Evolutionary conservation across 2,888 invertebrate species (phyloP).

Genomic region (Dyspetes luteomarginatus): DNA sequence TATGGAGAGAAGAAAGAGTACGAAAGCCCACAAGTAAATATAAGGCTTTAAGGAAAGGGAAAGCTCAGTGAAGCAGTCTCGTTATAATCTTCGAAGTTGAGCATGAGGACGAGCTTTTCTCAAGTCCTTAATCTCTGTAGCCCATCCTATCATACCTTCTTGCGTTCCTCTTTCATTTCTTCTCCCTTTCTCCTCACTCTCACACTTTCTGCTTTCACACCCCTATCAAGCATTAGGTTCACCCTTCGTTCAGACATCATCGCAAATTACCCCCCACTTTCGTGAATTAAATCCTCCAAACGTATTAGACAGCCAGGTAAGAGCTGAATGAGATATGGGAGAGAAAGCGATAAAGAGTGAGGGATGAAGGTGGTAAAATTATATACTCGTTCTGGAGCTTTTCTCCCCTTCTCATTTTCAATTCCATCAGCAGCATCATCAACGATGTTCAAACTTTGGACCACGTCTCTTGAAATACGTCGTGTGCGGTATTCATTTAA

Average conservation of each 20-base stretch:
- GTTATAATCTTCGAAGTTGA: slow-evolving; percentile 58
- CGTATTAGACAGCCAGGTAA: not conserved
- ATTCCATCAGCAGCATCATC: too few relatives aligned
- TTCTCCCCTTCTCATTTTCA: too few relatives aligned
- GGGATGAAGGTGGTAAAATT: slow-evolving; percentile 48
- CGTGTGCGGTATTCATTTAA: too few relatives aligned
- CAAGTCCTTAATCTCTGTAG: slow-evolving; percentile 28
- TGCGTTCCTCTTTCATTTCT: slow-evolving; percentile 22
- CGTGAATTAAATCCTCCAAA: slow-evolving; percentile 48
- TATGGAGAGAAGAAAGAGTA: not conserved
- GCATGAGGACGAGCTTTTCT: slow-evolving; percentile 23
- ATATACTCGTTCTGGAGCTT: too few relatives aligned
- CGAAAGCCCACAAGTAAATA: slow-evolving; percentile 27
- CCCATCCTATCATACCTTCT: not conserved
- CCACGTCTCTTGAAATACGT: too few relatives aligned
- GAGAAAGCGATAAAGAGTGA: not conserved
- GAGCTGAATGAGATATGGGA: not conserved
- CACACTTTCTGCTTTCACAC: slow-evolving; percentile 24
- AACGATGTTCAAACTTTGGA: too few relatives aligned
- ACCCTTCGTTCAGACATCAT: slow-evolving; percentile 59
- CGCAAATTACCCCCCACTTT: slow-evolving; percentile 56
- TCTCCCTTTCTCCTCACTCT: slow-evolving; percentile 22
- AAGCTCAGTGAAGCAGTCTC: slow-evolving; percentile 41
- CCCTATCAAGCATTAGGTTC: slow-evolving; percentile 49
- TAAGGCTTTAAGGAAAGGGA: slow-evolving; percentile 17